Evolutionary conservation across 1,140 invertebrate species (phyloP).

Genomic region (Berghia stephanieae): DNA sequence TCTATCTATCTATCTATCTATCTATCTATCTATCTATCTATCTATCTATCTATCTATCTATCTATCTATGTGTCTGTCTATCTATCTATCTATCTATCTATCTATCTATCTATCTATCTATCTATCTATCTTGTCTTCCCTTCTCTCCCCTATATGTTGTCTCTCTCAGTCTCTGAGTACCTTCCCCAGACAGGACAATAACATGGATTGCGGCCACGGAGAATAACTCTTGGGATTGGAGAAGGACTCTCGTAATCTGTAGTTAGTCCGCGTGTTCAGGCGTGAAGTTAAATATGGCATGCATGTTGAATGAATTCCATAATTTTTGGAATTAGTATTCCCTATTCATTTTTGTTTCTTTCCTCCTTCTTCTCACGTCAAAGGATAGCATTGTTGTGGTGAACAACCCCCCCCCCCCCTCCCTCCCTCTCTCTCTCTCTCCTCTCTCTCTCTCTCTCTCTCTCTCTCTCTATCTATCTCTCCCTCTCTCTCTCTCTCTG

Average conservation of each 20-base stretch:
- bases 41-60: no score
- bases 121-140: not conserved
- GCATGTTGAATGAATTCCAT: no score
- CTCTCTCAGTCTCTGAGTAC: not conserved
- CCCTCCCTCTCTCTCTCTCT: conserved; percentile 2
- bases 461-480: not conserved
- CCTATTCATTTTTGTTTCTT: no score
- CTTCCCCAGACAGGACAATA: no score
- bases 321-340: no score
- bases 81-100: conserved; percentile 6
- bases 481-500: conserved; percentile 23
- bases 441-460: not conserved
- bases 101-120: not conserved
- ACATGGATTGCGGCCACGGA: not conserved
- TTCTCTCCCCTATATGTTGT: not conserved
- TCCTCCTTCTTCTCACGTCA: no score
- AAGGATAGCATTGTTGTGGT: no score
- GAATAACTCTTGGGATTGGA: not conserved
- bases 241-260: not conserved
- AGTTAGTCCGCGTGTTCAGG: not conserved
- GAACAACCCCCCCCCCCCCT: no score
- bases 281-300: no score
- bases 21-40: no score
- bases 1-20: no score
- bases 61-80: no score